Evolutionary conservation across 2,797 vertebrate species (phyloP).

Genomic region (Scolopax bukidnonensis): DNA sequence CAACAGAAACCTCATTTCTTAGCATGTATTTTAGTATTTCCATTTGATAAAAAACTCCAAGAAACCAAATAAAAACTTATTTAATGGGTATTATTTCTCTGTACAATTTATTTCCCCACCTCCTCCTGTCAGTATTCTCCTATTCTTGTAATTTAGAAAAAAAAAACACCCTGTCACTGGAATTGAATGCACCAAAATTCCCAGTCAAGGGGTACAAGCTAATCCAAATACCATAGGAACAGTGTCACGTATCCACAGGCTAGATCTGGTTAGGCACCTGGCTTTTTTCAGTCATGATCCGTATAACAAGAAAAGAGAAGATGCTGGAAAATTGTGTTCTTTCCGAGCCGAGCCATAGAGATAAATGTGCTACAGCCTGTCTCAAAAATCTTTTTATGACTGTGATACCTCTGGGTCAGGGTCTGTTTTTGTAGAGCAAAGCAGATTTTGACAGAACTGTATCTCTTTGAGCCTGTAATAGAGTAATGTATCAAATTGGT

Average conservation of each 20-base stretch:
- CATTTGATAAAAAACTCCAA: background rate
- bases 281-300: background rate
- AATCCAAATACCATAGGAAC: background rate
- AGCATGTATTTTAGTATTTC: background rate
- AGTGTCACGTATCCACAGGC: fast-evolving
- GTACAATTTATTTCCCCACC: background rate
- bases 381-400: conserved; percentile 19
- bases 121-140: background rate
- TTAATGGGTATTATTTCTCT: background rate
- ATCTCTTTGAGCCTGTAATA: conserved; percentile 13
- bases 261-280: background rate
- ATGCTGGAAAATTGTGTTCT: background rate
- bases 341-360: background rate
- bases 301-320: background rate
- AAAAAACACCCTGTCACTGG: background rate
- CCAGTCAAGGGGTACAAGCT: background rate
- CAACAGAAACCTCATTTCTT: background rate
- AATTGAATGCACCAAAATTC: background rate
- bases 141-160: background rate
- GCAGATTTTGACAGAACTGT: conserved; percentile 38
- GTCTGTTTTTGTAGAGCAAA: conserved; percentile 29
- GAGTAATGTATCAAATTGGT: conserved; percentile 13
- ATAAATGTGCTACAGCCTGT: background rate
- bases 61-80: background rate
- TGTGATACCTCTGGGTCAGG: conserved; percentile 7